These are phyloP conservation scores for Drosophila anomalata DNA, from an alignment of 2,888 invertebrate species.

Conservation along the genomic window DNA sequence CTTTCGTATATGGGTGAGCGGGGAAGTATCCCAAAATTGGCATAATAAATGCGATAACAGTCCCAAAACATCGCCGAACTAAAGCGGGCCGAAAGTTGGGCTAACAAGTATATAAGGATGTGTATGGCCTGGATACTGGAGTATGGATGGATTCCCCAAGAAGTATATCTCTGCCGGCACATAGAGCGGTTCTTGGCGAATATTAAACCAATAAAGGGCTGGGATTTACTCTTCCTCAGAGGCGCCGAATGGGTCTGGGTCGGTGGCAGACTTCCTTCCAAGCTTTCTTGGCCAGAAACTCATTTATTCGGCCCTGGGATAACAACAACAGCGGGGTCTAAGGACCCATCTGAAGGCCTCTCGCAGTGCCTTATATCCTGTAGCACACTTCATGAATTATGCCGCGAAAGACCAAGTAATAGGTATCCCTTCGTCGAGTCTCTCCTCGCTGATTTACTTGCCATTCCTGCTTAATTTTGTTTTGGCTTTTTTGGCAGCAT, in stretches of 20 bases:
- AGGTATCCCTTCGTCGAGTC: background rate
- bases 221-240: constrained; percentile 13
- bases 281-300: constrained; percentile 26
- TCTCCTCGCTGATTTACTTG: background rate
- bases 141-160: constrained; percentile 28
- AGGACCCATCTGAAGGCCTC: background rate
- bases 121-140: constrained; percentile 17
- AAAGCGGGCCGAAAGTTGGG: constrained; percentile 38
- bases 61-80: constrained; percentile 24
- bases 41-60: constrained; percentile 68
- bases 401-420: background rate
- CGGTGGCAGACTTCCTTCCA: constrained; percentile 4
- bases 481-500: constrained; percentile 52
- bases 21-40: constrained; percentile 36
- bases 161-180: constrained; percentile 36
- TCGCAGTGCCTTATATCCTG: background rate
- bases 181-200: constrained; percentile 16
- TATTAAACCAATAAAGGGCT: constrained; percentile 40
- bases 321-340: constrained; percentile 17
- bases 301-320: constrained; percentile 50
- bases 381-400: background rate
- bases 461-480: constrained; percentile 39
- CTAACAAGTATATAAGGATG: constrained; percentile 53
- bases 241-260: background rate
- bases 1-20: constrained; percentile 47